Base-by-base conservation (phyloP, 2,888 invertebrate genomes). In the Clitarchus hookeri region DNA sequence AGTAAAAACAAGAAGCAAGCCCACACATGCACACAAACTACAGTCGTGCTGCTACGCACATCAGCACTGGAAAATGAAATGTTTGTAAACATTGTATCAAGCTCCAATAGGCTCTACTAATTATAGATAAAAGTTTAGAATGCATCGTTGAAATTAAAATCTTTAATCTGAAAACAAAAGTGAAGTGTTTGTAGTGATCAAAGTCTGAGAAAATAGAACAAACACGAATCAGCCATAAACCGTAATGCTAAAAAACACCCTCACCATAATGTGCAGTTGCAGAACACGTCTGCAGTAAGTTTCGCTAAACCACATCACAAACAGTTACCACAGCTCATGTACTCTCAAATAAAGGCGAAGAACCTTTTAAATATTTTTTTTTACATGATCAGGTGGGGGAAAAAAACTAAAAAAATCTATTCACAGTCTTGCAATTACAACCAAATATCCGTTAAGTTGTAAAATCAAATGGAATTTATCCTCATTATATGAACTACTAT, bases 401-500 rank as follows among this genome's bases (percentile, higher is more conserved):
- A 65, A 65, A 65, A n/a, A 65, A 16, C 16, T 16, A 19, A n/a
- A 65, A n/a, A 65, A 23, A 65, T 16, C 19, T 65, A n/a, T 65
- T n/a, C 65, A 65, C 65, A 65, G 65, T 65, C 65, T 65, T 65
- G n/a, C 65, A 65, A 65, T 65, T 23, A 65, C n/a, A 65, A n/a
- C 65, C 16, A n/a, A 65, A 65, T 9, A 19, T 16, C 65, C 12
- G 53, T n/a, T 19, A 11, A 65, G 65, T 65, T 19, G n/a, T 65
- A 65, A 65, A 65, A 65, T 65, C 16, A 65, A 23, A 23, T 65
- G 65, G 65, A 65, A 65, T 65, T 65, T n/a, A 65, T 23, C 11
- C 19, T 65, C 16, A n/a, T 6, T 16, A 65, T 65, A 65, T 65
- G 65, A 65, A 65, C 65, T 65, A 65, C 19, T 19, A 53, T 65